A percentile compares a stretch with the other conserved stretches of the same genome.
Conservation (phyloP, 2,888 invertebrate genomes). For the Tipula lateralis region DNA sequence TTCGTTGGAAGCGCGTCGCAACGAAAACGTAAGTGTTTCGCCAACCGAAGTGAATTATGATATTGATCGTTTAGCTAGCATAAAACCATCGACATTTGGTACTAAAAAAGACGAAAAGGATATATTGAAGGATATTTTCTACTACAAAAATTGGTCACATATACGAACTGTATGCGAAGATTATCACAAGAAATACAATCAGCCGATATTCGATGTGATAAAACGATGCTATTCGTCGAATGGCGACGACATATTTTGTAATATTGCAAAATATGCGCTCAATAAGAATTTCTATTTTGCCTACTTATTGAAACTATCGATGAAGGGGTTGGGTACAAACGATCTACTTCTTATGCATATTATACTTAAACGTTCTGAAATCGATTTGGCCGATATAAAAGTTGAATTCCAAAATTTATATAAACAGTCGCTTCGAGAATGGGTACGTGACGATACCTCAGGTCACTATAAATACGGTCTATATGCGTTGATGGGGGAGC, state of each 20-base stretch:
- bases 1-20: background rate
- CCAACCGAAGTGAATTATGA: background rate
- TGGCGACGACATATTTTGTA: background rate
- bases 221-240: background rate
- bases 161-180: background rate
- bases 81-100: background rate
- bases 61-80: conserved; percentile 5
- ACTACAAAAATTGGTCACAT: conserved; percentile 12
- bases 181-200: background rate
- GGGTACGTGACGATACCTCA: background rate
- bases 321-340: conserved; percentile 13
- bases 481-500: conserved; percentile 3
- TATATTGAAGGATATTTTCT: conserved; percentile 25
- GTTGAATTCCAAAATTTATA: background rate
- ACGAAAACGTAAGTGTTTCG: background rate
- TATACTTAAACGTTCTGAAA: background rate
- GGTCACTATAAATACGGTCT: conserved; percentile 24
- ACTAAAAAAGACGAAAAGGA: background rate
- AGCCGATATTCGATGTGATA: background rate
- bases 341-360: background rate
- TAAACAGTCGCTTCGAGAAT: background rate
- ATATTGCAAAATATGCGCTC: conserved; percentile 20
- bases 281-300: conserved; percentile 26
- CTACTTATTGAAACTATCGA: background rate
- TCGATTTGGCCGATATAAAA: conserved; percentile 27